Evolutionary conservation across 1,140 invertebrate species (phyloP), one percentile per base, ranked within the genome.

Genomic region (Drosophila melanogaster): DNA sequence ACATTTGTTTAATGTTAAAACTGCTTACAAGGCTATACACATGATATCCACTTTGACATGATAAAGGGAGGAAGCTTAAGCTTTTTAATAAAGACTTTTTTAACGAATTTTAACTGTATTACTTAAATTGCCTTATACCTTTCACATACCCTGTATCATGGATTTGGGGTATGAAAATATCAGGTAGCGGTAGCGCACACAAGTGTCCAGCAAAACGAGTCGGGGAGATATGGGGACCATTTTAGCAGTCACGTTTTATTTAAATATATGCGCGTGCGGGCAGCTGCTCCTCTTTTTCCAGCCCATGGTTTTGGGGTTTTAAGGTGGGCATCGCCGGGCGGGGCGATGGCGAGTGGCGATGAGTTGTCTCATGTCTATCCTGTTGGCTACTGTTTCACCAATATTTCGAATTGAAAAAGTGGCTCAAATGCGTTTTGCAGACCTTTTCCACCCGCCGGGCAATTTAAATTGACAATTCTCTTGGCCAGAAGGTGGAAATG

Each of bases 201-300:
- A 91, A 91, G 81, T 91, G 90, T 91, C 84, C 84, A 67, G 69
- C 66, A 47, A 41, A 81, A 78, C 81, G 84, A 90, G 67, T 26
- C 40, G 14, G 49, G 77, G 60, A 90, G 87, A 90, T 90, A 90
- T 87, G 87, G 81, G 76, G 77, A 81, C 81, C 89, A 85, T 85
- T 90, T 79, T 73, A 46, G 79, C 49, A 90, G 87, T 90, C 87
- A 90, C 87, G 87, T 90, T 90, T 90, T 90, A 90, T 90, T 90
- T 87, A 90, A 90, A 90, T 90, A 85, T 90, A 85, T 87, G 83
- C 83, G 83, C 83, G 83, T 87, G 83, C 83, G 83, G 83, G 84
- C 84, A 87, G 84, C 83, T 83, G 79, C 73, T 77, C 62, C 73
- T 61, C 53, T 73, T 74, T 50, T 47, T 33, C 19, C 7, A 14